These are phyloP conservation scores for Intellagama lesueurii DNA, from an alignment of 2,797 vertebrate genomes.

Conservation along the genomic window DNA sequence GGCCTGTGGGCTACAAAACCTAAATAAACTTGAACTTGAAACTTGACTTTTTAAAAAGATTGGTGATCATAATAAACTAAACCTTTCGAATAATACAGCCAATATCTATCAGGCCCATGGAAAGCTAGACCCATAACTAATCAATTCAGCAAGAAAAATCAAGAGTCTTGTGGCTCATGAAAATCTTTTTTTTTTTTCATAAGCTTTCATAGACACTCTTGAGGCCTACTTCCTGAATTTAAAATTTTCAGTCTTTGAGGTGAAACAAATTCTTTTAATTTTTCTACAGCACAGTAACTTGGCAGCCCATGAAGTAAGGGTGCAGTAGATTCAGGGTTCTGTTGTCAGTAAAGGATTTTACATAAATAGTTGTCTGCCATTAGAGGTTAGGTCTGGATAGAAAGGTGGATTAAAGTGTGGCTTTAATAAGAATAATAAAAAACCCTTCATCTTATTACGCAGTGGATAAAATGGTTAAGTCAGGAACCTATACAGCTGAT, in stretches of 20 bases:
- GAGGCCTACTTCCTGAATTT: background rate
- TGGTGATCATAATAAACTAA: conserved; percentile 52
- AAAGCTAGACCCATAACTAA: conserved; percentile 62
- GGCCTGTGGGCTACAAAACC: too few species aligned
- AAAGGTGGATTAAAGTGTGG: too few species aligned
- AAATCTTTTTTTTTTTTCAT: background rate
- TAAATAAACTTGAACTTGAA: too few species aligned
- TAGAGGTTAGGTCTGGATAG: too few species aligned
- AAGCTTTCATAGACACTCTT: background rate
- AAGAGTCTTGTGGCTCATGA: too few species aligned
- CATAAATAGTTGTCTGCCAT: background rate
- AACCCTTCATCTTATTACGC: too few species aligned
- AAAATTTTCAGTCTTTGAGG: background rate
- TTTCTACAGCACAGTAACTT: background rate
- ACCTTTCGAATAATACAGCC: conserved; percentile 75
- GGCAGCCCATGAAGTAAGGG: too few species aligned
- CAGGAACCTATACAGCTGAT: too few species aligned
- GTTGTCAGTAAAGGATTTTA: conserved; percentile 68
- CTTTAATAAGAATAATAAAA: too few species aligned
- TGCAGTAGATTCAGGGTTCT: conserved; percentile 62
- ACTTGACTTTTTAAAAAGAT: background rate
- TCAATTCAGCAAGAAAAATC: background rate
- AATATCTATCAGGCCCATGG: conserved; percentile 60
- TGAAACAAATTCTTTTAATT: background rate
- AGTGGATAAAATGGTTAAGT: too few species aligned